phyloP scores from a whole-genome alignment of 2,797 vertebrate genomes.

The Cyprinodon diabolis region DNA sequence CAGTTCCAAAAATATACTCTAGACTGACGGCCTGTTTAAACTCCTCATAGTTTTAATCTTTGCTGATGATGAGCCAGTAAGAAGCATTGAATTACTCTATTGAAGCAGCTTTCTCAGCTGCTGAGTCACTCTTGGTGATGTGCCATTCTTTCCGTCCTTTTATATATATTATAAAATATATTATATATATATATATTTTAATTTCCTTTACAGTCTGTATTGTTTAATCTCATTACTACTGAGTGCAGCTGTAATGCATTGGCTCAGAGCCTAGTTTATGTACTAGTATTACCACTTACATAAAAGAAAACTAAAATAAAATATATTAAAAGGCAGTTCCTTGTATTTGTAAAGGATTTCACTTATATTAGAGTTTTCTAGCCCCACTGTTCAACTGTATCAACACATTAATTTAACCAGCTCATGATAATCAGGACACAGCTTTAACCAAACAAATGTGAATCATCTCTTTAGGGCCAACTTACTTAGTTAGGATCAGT shows the following conservation, averaged over 20 bases:
- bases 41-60: too few species aligned
- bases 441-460: not conserved
- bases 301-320: not conserved
- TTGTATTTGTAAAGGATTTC: too few species aligned
- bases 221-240: slow-evolving; percentile 23
- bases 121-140: not conserved
- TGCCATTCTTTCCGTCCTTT: not conserved
- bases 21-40: too few species aligned
- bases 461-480: slow-evolving; percentile 3
- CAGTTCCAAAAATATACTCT: too few species aligned
- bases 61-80: too few species aligned
- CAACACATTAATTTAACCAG: too few species aligned
- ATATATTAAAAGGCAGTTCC: not conserved
- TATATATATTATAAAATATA: too few species aligned
- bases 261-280: slow-evolving; percentile 14
- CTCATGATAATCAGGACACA: not conserved
- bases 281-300: not conserved
- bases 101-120: too few species aligned
- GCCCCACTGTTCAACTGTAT: too few species aligned
- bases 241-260: slow-evolving; percentile 35
- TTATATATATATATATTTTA: not conserved
- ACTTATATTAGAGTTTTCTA: too few species aligned
- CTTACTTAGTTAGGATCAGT: slow-evolving; percentile 1
- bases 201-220: not conserved
- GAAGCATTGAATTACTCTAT: too few species aligned